Evolutionary conservation across 2,797 vertebrate genomes (phyloP), one percentile per base, ranked within the genome.

Genomic region (Rhincodon typus): DNA sequence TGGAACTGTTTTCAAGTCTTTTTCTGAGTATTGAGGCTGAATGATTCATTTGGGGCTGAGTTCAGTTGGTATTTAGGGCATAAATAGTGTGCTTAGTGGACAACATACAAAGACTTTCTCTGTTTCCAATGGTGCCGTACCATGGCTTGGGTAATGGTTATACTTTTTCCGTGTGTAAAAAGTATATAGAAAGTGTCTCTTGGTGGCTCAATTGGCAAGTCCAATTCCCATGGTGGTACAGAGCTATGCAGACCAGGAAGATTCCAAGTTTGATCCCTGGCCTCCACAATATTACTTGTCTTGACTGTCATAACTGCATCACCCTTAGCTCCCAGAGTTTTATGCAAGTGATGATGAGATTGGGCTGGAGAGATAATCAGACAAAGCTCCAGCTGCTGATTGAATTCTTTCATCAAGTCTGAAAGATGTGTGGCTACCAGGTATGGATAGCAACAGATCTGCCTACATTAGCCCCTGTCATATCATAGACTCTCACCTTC

Each of bases 1-100:
- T 95, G 62, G 72, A 87, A 90, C 88, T 86, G 91, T 74, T 38
- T 77, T 95, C 72, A 57, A 27, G 70, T 34, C 70, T n/a, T 57
- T 34, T 38, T 46, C 66, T 70, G n/a, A 42, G 69, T 69, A 17
- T 95, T 25, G 30, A 95, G 94, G 5, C 46, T 53, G 27, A 50
- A 46, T 74, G 25, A 74, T 53, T 74, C 70, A 50, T 72, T 77
- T 95, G 94, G 27, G 69, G 23, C 25, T 72, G 93, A 94, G 12
- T 46, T 46, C 46, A 27, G 69, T 21, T 50, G 69, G 34, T 15
- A 57, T 62, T 91, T 91, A n/a, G 88, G 88, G 34, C 88, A 62
- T 90, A 34, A 91, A 2, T 66, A 94, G 4, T 46, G 3, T 50
- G 25, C 4, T 74, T 74, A n/a, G 6, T 19, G 13, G 70, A 25